A percentile compares a stretch with the other conserved stretches of the same genome.
These are phyloP conservation scores for Halcyon smyrnensis DNA, from an alignment of 2,797 vertebrate genomes.

Conservation along the genomic window DNA sequence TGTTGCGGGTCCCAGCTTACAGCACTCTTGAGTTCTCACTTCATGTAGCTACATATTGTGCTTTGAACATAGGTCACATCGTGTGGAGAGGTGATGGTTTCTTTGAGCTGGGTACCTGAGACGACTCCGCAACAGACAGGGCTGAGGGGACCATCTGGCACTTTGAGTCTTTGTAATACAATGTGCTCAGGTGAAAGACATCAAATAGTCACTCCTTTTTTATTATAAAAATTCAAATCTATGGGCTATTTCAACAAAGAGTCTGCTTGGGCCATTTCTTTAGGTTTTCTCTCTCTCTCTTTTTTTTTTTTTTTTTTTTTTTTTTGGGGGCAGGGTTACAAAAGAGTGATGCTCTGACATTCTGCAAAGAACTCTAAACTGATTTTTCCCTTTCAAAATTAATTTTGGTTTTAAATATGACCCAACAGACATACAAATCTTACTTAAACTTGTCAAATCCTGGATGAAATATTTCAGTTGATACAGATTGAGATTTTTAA, in stretches of 20 bases:
- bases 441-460: conserved; percentile 47
- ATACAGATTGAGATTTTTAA: conserved; percentile 14
- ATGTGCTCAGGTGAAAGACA: fast-evolving
- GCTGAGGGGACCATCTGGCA: neutral
- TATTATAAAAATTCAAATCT: neutral
- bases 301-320: neutral
- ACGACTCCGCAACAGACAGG: neutral
- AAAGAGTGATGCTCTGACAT: neutral
- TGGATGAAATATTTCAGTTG: neutral
- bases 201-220: neutral
- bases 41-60: neutral
- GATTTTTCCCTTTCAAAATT: conserved; percentile 31
- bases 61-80: neutral
- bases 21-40: neutral
- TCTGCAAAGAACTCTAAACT: conserved; percentile 31
- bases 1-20: neutral
- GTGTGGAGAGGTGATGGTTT: neutral
- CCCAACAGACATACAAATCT: conserved; percentile 49
- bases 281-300: neutral
- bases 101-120: neutral
- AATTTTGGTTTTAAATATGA: conserved; percentile 25
- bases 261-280: neutral
- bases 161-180: neutral
- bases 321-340: neutral
- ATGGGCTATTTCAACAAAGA: neutral